phyloP scores from a whole-genome alignment of 2,797 vertebrate species.

The Lagocephalus sceleratus region DNA sequence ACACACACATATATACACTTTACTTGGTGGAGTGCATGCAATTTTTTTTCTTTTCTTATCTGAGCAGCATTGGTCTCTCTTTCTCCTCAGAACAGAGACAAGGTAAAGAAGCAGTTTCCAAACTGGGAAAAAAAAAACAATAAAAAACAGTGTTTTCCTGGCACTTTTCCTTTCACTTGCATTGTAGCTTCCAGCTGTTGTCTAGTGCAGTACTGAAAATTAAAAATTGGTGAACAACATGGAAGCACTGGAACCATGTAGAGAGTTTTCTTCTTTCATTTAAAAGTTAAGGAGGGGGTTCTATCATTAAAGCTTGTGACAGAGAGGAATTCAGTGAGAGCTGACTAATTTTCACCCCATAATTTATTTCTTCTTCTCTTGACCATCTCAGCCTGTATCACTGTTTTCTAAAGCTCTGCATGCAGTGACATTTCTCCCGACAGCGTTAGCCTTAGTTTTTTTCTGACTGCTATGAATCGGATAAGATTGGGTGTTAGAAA shows the following conservation, averaged over 20 bases:
- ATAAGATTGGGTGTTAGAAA: constrained; percentile 7
- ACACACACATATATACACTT: constrained; percentile 6
- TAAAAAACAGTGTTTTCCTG: background rate
- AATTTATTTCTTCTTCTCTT: background rate
- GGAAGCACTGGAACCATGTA: too few species aligned
- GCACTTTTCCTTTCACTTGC: background rate
- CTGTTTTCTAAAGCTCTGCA: constrained; percentile 1
- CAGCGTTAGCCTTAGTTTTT: background rate
- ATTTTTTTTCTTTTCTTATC: constrained; percentile 23
- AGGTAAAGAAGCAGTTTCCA: constrained; percentile 1
- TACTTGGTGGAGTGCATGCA: constrained; percentile 21
- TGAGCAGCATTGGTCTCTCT: constrained; percentile 12
- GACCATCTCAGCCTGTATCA: background rate
- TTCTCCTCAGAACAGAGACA: background rate
- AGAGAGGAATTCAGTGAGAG: background rate
- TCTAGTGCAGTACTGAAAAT: constrained; percentile 1
- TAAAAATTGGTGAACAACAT: background rate
- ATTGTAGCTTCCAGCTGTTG: too few species aligned
- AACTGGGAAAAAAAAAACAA: background rate
- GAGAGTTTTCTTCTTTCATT: background rate
- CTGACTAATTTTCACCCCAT: constrained; percentile 9
- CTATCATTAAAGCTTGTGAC: background rate
- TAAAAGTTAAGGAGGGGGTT: background rate
- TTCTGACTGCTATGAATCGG: constrained; percentile 8
- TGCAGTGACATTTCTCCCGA: background rate